Conservation (phyloP, 2,888 invertebrate species). For the Ectobius pallidus region DNA sequence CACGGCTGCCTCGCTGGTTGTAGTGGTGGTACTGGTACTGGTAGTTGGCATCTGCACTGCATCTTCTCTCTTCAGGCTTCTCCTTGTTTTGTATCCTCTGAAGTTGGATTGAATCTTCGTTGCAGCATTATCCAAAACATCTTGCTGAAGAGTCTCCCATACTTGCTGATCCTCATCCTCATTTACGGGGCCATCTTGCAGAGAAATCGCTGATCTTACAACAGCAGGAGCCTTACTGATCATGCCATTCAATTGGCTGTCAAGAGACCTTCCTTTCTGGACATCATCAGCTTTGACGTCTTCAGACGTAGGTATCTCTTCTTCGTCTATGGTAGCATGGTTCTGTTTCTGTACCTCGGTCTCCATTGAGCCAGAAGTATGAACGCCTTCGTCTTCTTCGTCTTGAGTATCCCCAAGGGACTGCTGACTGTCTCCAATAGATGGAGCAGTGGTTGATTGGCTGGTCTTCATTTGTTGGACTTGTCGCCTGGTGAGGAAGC, state of each 20-base stretch:
- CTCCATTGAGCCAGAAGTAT: slow-evolving; percentile 40
- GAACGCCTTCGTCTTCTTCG: slow-evolving; percentile 35
- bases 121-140: slow-evolving; percentile 45
- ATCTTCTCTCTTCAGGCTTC: slow-evolving; percentile 49
- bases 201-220: slow-evolving; percentile 28
- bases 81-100: slow-evolving; percentile 47
- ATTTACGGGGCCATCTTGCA: slow-evolving; percentile 15
- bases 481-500: slow-evolving; percentile 46
- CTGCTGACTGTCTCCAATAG: slow-evolving; percentile 37
- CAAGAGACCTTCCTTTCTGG: slow-evolving; percentile 27
- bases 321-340: slow-evolving; percentile 26
- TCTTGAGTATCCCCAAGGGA: slow-evolving; percentile 30
- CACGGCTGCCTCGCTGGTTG: slow-evolving; percentile 28
- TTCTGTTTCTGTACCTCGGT: slow-evolving; percentile 39
- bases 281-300: neutral
- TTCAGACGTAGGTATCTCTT: neutral
- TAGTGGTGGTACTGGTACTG: slow-evolving; percentile 27
- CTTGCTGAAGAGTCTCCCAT: slow-evolving; percentile 43
- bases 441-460: slow-evolving; percentile 36
- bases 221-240: neutral
- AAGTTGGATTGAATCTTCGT: slow-evolving; percentile 47
- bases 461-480: slow-evolving; percentile 36
- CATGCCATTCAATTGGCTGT: slow-evolving; percentile 24
- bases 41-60: slow-evolving; percentile 48
- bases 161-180: slow-evolving; percentile 41